phyloP scores from a whole-genome alignment of 2,113 vertebrate genomes.

The Triplophysa dalaica region DNA sequence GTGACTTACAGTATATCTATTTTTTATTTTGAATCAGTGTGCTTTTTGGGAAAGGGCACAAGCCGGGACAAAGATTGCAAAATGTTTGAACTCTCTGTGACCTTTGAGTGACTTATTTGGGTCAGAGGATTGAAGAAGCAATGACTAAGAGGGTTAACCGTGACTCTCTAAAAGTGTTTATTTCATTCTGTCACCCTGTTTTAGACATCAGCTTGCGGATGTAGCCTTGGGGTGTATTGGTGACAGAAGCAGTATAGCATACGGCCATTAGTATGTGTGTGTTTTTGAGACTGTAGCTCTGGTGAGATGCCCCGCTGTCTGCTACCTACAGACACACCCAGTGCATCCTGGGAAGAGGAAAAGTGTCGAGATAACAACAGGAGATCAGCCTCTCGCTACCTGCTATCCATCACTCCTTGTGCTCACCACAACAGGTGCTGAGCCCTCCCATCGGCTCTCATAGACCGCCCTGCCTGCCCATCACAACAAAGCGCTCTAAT shows the following conservation, averaged over 20 bases:
- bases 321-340: slow-evolving; percentile 56
- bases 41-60: too few relatives aligned
- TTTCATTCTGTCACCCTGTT: slow-evolving; percentile 1
- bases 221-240: slow-evolving; percentile 1
- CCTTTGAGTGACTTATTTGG: slow-evolving; percentile 16
- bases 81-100: slow-evolving; percentile 8
- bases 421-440: slow-evolving; percentile 41
- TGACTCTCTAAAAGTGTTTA: slow-evolving; percentile 18
- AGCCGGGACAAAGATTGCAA: neutral
- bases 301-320: neutral
- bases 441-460: slow-evolving; percentile 47
- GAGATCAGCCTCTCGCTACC: slow-evolving; percentile 23
- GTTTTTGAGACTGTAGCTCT: neutral
- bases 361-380: slow-evolving; percentile 11
- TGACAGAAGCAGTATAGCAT: neutral
- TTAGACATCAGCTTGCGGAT: neutral
- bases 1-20: too few relatives aligned
- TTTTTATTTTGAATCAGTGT: too few relatives aligned
- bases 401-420: slow-evolving; percentile 63
- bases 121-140: neutral
- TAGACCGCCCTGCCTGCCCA: slow-evolving; percentile 47
- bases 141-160: slow-evolving; percentile 6
- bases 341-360: slow-evolving; percentile 59
- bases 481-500: slow-evolving; percentile 33
- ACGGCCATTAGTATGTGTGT: neutral